Base-by-base conservation (phyloP, 2,888 invertebrate genomes). In the Drosophila mulleri region DNA sequence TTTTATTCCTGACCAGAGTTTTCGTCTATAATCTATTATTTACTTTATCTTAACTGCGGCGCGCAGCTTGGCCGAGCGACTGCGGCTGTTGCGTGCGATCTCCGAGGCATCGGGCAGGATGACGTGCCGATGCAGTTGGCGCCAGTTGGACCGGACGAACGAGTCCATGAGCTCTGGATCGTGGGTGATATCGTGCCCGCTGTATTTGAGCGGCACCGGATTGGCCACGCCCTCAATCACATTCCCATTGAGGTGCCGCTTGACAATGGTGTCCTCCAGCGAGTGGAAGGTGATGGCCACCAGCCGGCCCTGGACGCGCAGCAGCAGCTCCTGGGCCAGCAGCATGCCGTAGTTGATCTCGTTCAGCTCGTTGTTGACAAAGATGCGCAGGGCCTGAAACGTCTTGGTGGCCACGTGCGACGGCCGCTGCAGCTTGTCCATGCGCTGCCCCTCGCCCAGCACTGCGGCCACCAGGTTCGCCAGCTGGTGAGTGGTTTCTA, bases 351-450 rank as follows among this genome's bases (percentile, higher is more conserved):
- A 97, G 93, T 98, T 97, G 2, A 99, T 94, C 94, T 99, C 98
- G 92, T 99, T 99, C 1, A 99, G 93, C 93, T 99, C 99, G 92
- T 99, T 97, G 91, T 99, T 99, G 0, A 99, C 97, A 93, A 99
- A 98, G 88, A 99, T 98, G 70, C 99, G 94, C 72, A 99, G 92
- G 0, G 98, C 98, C 94, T 98, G 95, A 93, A 99, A 99, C 0
- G 97, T 96, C 94, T 98, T 98, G 0, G 98, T 98, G 0, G 98
- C 98, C 69, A 95, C 94, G 88, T 98, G 98, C 3, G 96, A 93
- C 3, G 94, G 95, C 71, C 97, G 94, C 65, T 96, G 95, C 11
- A 98, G 89, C 92, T 96, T 96, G 91, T 98, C 98, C 23, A 94
- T 88, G 54, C 95, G 93, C 45, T 94, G 82, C 56, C 94, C 94